A percentile compares a stretch with the other conserved stretches of the same genome.
Evolutionary conservation across 2,797 vertebrate genomes (phyloP).

Genomic region (Hippocampus kuda): DNA sequence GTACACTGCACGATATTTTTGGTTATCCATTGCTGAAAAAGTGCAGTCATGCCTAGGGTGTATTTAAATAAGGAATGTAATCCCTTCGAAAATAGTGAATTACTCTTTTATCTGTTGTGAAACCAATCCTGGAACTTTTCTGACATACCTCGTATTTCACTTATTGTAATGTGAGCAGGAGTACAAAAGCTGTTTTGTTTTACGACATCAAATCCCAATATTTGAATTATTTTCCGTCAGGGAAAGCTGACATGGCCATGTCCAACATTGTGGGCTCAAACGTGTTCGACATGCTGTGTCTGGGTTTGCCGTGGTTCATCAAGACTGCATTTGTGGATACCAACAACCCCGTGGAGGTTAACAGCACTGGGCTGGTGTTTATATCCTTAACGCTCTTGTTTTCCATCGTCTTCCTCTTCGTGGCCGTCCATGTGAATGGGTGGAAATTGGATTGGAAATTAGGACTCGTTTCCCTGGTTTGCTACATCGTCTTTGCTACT

Average conservation of each 20-base stretch:
- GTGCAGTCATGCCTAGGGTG: no score
- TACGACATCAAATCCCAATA: no score
- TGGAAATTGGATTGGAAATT: slow-evolving; percentile 93
- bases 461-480: slow-evolving; percentile 73
- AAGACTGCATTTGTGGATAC: slow-evolving; percentile 82
- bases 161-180: neutral
- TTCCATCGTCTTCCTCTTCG: slow-evolving; percentile 84
- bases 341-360: slow-evolving; percentile 78
- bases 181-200: neutral
- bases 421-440: slow-evolving; percentile 78
- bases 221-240: slow-evolving; percentile 51
- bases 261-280: slow-evolving; percentile 97
- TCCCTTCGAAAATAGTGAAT: no score
- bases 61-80: no score
- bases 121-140: neutral
- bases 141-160: neutral
- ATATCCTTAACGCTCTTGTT: slow-evolving; percentile 79
- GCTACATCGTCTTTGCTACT: slow-evolving; percentile 79
- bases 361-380: slow-evolving; percentile 83
- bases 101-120: neutral
- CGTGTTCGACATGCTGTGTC: slow-evolving; percentile 93
- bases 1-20: no score
- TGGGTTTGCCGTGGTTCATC: slow-evolving; percentile 95
- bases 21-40: no score
- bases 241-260: slow-evolving; percentile 98